Percentiles rank a stretch among this genome's conserved stretches.
Conservation (phyloP, 2,797 vertebrate species). For the Rhodeus uyekii region DNA sequence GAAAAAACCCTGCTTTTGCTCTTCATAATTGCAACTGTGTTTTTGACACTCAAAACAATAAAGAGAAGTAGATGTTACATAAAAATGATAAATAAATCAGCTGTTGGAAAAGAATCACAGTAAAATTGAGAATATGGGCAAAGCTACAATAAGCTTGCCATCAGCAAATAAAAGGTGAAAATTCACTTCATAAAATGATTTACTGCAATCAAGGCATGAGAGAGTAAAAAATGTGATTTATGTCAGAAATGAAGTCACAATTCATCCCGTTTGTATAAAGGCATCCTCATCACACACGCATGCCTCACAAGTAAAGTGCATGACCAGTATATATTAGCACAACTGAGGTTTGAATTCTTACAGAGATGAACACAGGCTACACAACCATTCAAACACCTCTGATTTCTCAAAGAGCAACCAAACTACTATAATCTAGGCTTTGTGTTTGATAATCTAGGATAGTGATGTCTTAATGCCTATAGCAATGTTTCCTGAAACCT, state of each 20-base stretch:
- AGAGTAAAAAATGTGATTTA: background rate
- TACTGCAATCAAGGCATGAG: background rate
- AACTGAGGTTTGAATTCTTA: slow-evolving; percentile 31
- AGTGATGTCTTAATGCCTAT: background rate
- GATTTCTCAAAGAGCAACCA: background rate
- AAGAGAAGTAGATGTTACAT: background rate
- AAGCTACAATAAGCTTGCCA: slow-evolving; percentile 25
- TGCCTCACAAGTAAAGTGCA: slow-evolving; percentile 51
- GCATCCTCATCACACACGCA: slow-evolving; percentile 30
- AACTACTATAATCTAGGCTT: background rate
- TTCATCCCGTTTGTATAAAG: slow-evolving; percentile 7
- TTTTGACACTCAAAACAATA: background rate
- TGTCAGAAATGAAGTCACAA: slow-evolving; percentile 4
- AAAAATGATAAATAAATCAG: background rate
- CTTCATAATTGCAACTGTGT: background rate
- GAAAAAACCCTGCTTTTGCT: background rate
- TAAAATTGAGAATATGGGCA: background rate
- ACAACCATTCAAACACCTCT: background rate
- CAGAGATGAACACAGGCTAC: slow-evolving; percentile 1
- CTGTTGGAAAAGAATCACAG: too few species aligned
- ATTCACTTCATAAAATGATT: slow-evolving; percentile 14
- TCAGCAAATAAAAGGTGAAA: background rate
- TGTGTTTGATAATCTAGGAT: background rate
- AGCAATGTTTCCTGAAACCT: slow-evolving; percentile 6
- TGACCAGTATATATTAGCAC: slow-evolving; percentile 39